A percentile compares a stretch with the other conserved stretches of the same genome.
Evolutionary conservation across 1,140 invertebrate genomes (phyloP).

Genomic region (Drosophila biarmipes): DNA sequence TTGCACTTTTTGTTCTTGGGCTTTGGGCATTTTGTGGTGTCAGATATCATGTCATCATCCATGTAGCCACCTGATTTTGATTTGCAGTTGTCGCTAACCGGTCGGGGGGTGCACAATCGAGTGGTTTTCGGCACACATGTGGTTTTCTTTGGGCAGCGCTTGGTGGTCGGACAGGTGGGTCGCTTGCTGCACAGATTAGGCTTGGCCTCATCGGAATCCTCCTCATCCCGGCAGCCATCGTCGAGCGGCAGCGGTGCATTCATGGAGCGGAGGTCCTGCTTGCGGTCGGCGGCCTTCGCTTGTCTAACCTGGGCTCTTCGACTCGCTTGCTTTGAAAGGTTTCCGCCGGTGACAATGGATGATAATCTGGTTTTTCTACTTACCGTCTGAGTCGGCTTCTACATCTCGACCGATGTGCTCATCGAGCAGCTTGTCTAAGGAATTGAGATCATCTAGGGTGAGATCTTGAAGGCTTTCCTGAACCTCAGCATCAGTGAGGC

Average conservation of each 20-base stretch:
- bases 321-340: conserved; percentile 53
- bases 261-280: conserved; percentile 16
- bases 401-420: conserved; percentile 38
- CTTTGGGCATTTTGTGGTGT: background rate
- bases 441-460: conserved; percentile 49
- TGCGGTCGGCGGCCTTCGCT: background rate
- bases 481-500: conserved; percentile 57
- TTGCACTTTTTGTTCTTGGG: conserved; percentile 10
- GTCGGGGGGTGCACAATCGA: background rate
- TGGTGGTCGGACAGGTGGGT: conserved; percentile 18
- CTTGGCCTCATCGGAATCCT: conserved; percentile 31
- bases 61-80: conserved; percentile 5
- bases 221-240: conserved; percentile 47
- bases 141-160: conserved; percentile 8
- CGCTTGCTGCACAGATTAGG: conserved; percentile 3
- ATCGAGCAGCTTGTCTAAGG: conserved; percentile 46
- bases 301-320: conserved; percentile 25
- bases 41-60: conserved; percentile 17
- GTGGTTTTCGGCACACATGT: conserved; percentile 1
- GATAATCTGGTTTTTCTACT: background rate
- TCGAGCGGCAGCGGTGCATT: background rate
- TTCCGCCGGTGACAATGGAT: conserved; percentile 8
- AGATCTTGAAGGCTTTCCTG: conserved; percentile 44
- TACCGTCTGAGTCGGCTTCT: conserved; percentile 5
- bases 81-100: background rate